Conservation (phyloP, 2,113 vertebrate genomes). For the Scolopax mira region DNA sequence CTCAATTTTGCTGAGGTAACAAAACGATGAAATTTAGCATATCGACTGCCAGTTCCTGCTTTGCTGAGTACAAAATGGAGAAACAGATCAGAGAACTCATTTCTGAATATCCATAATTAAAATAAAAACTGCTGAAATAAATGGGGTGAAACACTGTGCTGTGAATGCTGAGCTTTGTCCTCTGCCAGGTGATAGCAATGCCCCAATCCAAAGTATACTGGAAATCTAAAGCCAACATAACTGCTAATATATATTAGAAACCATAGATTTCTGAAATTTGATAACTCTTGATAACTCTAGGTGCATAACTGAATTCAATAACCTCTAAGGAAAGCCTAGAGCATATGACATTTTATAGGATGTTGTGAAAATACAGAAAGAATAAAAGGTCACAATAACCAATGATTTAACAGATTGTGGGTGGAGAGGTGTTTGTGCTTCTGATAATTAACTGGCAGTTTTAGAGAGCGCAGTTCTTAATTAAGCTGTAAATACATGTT, state of each 20-base stretch:
- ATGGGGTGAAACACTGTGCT: not conserved
- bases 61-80: not conserved
- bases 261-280: slow-evolving; percentile 30
- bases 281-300: slow-evolving; percentile 50
- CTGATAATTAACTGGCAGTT: slow-evolving; percentile 72
- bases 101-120: not conserved
- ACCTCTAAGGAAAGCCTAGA: slow-evolving; percentile 55
- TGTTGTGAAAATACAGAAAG: slow-evolving; percentile 63
- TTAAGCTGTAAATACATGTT: slow-evolving; percentile 59
- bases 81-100: not conserved
- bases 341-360: slow-evolving; percentile 65
- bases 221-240: slow-evolving; percentile 25
- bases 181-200: not conserved
- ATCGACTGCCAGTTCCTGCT: not conserved
- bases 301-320: slow-evolving; percentile 47
- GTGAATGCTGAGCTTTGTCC: not conserved
- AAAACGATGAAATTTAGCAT: not conserved
- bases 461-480: slow-evolving; percentile 61
- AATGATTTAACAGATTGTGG: slow-evolving; percentile 42
- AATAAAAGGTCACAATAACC: slow-evolving; percentile 67
- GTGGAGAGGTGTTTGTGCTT: slow-evolving; percentile 51
- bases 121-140: not conserved
- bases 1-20: not conserved
- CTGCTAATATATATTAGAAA: slow-evolving; percentile 53
- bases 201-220: slow-evolving; percentile 34